Percentiles rank a stretch among this genome's conserved stretches.
Evolutionary conservation across 2,888 invertebrate genomes (phyloP).

Genomic region (Diplolepis rosae): DNA sequence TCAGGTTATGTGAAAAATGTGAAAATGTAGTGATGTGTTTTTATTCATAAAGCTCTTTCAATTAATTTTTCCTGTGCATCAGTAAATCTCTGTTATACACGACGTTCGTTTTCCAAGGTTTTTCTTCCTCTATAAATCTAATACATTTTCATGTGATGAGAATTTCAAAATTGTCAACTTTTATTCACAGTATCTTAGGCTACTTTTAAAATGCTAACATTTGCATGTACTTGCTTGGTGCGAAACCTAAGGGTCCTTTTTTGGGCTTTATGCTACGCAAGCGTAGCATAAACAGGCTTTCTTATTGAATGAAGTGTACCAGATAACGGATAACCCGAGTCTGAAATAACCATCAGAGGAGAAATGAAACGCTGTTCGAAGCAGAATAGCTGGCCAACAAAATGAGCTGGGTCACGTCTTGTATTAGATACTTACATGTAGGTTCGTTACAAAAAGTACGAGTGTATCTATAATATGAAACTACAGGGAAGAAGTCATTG

Average conservation of each 20-base stretch:
- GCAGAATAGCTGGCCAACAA: background rate
- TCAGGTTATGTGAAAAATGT: no score
- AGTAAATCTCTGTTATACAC: constrained; percentile 1
- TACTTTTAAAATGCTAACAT: no score
- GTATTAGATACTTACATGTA: background rate
- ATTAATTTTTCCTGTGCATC: no score
- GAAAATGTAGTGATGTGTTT: no score
- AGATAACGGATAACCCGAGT: constrained; percentile 11
- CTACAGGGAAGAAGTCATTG: constrained; percentile 7
- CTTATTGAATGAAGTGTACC: constrained; percentile 11
- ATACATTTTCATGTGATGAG: no score
- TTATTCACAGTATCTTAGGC: no score
- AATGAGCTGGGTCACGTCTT: constrained; percentile 16
- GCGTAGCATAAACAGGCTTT: constrained; percentile 17
- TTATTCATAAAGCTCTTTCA: no score
- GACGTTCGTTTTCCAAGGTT: background rate
- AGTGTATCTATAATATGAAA: constrained; percentile 1
- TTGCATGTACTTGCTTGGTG: no score
- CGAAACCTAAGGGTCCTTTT: constrained; percentile 12
- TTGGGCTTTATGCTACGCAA: constrained; percentile 19
- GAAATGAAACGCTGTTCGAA: constrained; percentile 5
- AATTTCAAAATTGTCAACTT: no score
- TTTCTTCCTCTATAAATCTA: no score
- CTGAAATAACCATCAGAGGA: background rate
- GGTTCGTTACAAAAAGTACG: background rate